These are phyloP conservation scores for Sphinx pinastri DNA, from an alignment of 2,888 invertebrate genomes.

Conservation along the genomic window DNA sequence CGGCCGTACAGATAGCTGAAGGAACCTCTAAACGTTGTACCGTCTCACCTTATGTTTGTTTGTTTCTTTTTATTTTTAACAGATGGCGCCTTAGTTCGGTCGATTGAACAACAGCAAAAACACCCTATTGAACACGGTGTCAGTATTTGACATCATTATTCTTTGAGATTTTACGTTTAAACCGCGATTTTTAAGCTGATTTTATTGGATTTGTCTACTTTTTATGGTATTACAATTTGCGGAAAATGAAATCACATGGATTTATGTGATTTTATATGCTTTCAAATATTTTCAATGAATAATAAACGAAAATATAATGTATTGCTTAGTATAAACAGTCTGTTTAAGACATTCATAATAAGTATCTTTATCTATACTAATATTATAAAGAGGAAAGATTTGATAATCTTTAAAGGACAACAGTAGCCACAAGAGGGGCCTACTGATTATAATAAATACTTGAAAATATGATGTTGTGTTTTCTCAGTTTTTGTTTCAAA, in stretches of 20 bases:
- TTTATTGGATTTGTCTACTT: background rate
- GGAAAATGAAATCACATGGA: background rate
- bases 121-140: slow-evolving; percentile 27
- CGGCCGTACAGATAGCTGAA: slow-evolving; percentile 66
- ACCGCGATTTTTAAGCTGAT: background rate
- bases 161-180: background rate
- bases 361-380: no score
- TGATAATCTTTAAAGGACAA: no score
- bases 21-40: slow-evolving; percentile 54
- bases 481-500: no score
- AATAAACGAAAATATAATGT: no score
- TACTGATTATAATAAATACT: no score
- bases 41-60: slow-evolving; percentile 49
- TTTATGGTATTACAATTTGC: background rate
- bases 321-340: no score
- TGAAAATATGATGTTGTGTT: no score
- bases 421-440: no score
- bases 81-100: slow-evolving; percentile 43
- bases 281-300: no score
- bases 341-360: no score
- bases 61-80: slow-evolving; percentile 39
- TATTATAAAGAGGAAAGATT: no score
- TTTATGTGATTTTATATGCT: background rate
- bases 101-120: slow-evolving; percentile 50
- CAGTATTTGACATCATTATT: slow-evolving; percentile 3